Percentiles rank a stretch among this genome's conserved stretches.
These are phyloP conservation scores for Trogon melanurus DNA, from an alignment of 2,113 vertebrate species.

Conservation along the genomic window DNA sequence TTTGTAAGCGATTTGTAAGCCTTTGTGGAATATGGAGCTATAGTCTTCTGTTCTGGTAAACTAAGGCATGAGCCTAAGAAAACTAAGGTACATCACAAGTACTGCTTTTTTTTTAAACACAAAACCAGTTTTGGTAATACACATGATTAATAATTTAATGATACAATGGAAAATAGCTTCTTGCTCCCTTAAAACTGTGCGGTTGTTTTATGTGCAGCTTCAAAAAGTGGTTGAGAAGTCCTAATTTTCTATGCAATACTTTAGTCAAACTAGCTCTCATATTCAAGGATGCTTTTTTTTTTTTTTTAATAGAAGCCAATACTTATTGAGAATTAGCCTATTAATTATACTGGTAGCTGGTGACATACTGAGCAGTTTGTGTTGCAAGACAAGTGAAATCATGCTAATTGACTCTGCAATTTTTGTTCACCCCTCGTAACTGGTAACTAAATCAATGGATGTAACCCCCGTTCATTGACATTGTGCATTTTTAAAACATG, in stretches of 20 bases:
- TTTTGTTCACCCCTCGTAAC: not conserved
- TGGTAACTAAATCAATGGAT: not conserved
- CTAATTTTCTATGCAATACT: not conserved
- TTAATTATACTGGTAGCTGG: conserved; percentile 6
- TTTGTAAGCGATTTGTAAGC: too few relatives aligned
- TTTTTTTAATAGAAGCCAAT: not conserved
- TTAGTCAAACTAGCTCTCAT: not conserved
- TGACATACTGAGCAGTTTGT: not conserved
- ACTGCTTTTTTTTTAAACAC: not conserved
- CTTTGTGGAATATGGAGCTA: not conserved
- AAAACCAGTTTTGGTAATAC: not conserved
- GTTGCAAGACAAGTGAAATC: not conserved
- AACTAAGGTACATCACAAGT: not conserved
- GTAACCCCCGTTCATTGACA: not conserved
- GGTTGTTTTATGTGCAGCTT: not conserved
- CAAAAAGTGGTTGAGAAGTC: not conserved
- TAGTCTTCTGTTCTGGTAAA: not conserved
- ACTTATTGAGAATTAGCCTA: not conserved
- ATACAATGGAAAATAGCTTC: not conserved
- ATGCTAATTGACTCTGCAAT: not conserved
- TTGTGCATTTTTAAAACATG: not conserved
- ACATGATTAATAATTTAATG: not conserved
- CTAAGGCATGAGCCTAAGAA: not conserved
- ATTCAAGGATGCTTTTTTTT: not conserved
- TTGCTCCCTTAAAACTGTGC: not conserved